Evolutionary conservation across 2,888 invertebrate species (phyloP), one percentile per base, ranked within the genome.

Genomic region (Hydraecia micacea): DNA sequence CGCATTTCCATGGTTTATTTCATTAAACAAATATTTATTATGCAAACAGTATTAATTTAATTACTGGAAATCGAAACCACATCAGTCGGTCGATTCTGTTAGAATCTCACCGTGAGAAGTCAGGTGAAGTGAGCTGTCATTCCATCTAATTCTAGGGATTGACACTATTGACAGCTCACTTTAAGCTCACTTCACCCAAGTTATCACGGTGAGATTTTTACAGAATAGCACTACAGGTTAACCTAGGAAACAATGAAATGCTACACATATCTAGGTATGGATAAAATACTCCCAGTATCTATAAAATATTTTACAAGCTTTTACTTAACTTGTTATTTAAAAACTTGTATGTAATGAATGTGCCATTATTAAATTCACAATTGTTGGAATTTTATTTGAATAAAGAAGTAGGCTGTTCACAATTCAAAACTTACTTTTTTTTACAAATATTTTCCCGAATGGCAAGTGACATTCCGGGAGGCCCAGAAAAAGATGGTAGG

Each of bases 341-440:
- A 8, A 32, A 18, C 8, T 25, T 0, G 5, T 13, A 8, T 25
- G 18, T n/a, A 52, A 21, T 63, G 2, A 65, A 42, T 5, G 2
- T 67, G 8, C n/a, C 1, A 49, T 58, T 80, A 36, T 55, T 36
- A 25, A 32, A 32, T 75, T 69, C 69, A 36, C 11, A 46, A 32
- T 36, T 25, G 1, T 18, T 49, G 21, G 0, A 9, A 4, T 7
- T 4, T 15, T 49, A 46, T 49, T 75, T 15, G 3, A 28, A 46
- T 21, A 13, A n/a, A 42, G 76, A 46, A 46, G 8, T 32, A 28
- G n/a, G 6, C 25, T 49, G 18, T 28, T 28, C 21, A 15, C 7
- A 25, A n/a, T 75, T 60, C 15, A 60, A 49, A 76, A 36, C 11
- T 25, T 9, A 11, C 0, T 75, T 32, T 4, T 42, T 67, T 55